Evolutionary conservation across 2,113 vertebrate genomes (phyloP), one percentile per base, ranked within the genome.

Genomic region (Forbesichthys papilliferus): DNA sequence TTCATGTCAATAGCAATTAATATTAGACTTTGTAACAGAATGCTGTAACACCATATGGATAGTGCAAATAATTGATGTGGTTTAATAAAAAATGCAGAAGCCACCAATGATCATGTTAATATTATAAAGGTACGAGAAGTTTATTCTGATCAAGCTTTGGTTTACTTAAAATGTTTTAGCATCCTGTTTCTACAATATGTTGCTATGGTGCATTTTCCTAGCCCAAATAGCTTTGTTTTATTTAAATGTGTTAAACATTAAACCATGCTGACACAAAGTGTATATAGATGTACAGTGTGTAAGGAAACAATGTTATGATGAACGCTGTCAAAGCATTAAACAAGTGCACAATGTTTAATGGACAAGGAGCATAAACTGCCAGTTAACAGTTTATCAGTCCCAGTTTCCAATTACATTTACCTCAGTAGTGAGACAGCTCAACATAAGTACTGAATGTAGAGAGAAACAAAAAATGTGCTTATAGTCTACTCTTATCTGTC

Each of bases 1-100:
- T 42, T 42, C 4, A 42, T 6, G 0, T 42, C 49, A 12, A 8
- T 52, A 52, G 11, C 49, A 52, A 52, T 0, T 58, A 48, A 48
- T 48, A 42, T 16, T 63, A 11, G 9, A 18, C 16, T 7, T 16
- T 36, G 58, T 42, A 60, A 60, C 11, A 6, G 1, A 13, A 14
- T 36, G 71, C 9, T 71, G 78, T 70, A 80, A 84, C 54, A 78
- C 57, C 54, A 84, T 13, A 66, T 59, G 49, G 2, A 36, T 58
- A 47, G 18, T 3, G 14, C 61, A 66, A 84, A 85, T 86, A 81
- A 77, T 89, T 84, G 71, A 54, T 48, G 66, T 61, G 5, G 52
- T 52, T 51, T 18, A 65, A 78, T 85, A n/a, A 79, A 85, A 87
- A 80, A 75, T 82, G 34, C 53, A 81, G 20, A 68, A 46, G 62